Evolutionary conservation across 1,140 invertebrate species (phyloP), one percentile per base, ranked within the genome.

Genomic region (Neodiprion lecontei): DNA sequence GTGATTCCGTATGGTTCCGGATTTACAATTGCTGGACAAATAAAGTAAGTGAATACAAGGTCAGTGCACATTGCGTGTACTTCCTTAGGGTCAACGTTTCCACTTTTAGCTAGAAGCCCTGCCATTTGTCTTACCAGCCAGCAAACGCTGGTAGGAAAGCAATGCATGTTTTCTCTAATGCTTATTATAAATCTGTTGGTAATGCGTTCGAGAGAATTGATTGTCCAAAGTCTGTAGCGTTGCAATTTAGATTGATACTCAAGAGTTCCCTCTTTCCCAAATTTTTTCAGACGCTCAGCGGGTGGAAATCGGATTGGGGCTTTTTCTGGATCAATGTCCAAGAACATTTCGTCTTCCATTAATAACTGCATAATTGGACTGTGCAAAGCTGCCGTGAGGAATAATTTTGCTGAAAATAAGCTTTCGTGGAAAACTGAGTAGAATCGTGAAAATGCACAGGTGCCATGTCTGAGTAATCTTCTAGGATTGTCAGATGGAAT

Each of bases 1-100:
- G 95, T 96, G 68, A 99, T 96, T n/a, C 97, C 97, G 86, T 97
- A 95, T 1, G 96, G 94, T 88, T 99, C 98, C 0, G 98, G 98
- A 89, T 98, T 97, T 47, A 98, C 95, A 67, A 99, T 96, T 0
- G 97, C 98, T 9, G 97, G 97, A 83, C 98, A 99, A 75, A 99
- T 96, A 79, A 99, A 99, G 80, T 96, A 92, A 2, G 95, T 96
- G 84, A 99, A 96, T 11, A 99, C 94, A 21, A 99, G 89, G 85
- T 99, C 97, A 0, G 96, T 96, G 83, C 96, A 97, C 80, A 99
- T 93, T 9, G 93, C 92, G 80, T 94, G 90, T 23, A 95, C 91
- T 76, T 95, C 92, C 80, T 93, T 93, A 0, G 87, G 81, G 48
- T 93, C 91, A 1, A 91, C 84, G 50, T 89, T 89, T 78, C 91